Evolutionary conservation across 1,140 invertebrate species (phyloP), one percentile per base, ranked within the genome.

Genomic region (Aricia agestis): DNA sequence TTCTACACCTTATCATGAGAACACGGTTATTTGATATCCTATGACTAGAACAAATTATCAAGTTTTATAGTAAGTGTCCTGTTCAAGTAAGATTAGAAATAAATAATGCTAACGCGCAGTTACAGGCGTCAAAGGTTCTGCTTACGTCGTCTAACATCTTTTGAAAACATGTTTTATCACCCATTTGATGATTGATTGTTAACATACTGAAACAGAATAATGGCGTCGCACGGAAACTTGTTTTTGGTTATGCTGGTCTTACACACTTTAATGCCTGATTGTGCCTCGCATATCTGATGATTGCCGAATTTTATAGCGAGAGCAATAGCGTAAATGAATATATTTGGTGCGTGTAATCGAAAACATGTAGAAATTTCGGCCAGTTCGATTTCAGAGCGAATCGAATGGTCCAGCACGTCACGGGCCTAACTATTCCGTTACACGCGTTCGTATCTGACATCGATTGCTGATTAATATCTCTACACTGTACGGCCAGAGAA

Each of bases 331-430:
- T 25, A 25, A 25, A 25, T 25, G 25, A 25, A 25, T 25, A 32
- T 76, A 74, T 74, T 66, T 76, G 69, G 73, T 74, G 72, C 75
- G 69, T 76, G 75, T 74, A 76, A 76, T 74, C 45, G 32, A 42
- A 74, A 70, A 72, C 66, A 70, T 71, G 67, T 69, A 68, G 70
- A 76, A 71, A 71, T 72, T 72, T 45, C 42, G 31, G 66, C 68
- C 72, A 69, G 72, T 74, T 78, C 76, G 42, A 61, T 70, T 69
- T 74, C 68, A 66, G 69, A 74, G 69, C 65, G 75, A 72, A 74
- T 31, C 71, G 45, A 70, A 76, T 70, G 61, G 10, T 71, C 74
- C 67, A 66, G n/a, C 70, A 76, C 69, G 73, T 68, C 45, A 71
- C 72, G 72, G 67, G 67, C 68, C 66, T 66, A 63, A 70, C 11